Percentiles rank a stretch among this genome's conserved stretches.
Evolutionary conservation across 2,797 vertebrate species (phyloP).

Genomic region (Myoxocephalus aenaeus): DNA sequence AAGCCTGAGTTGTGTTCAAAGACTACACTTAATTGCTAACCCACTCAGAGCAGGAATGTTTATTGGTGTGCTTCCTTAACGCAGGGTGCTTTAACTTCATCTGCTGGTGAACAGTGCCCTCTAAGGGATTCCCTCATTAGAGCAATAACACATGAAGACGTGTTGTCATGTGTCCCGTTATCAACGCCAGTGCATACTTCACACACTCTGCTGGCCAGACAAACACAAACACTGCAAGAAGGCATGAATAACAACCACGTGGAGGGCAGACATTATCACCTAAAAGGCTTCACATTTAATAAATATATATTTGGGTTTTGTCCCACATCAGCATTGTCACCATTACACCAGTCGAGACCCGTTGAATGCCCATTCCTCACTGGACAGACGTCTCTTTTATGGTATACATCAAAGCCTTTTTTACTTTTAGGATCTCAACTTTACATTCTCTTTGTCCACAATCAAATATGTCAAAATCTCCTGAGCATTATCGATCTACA

Average conservation of each 20-base stretch:
- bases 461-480: conserved; percentile 75
- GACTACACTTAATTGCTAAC: conserved; percentile 5
- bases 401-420: conserved; percentile 27
- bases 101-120: conserved; percentile 56
- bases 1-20: conserved; percentile 30
- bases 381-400: conserved; percentile 27
- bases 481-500: conserved; percentile 69
- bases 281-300: conserved; percentile 72
- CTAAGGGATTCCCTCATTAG: conserved; percentile 42
- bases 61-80: conserved; percentile 15
- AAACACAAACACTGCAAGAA: conserved; percentile 14
- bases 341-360: conserved; percentile 44
- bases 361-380: conserved; percentile 17
- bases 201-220: background rate
- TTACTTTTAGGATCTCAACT: conserved; percentile 38
- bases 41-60: background rate
- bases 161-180: conserved; percentile 14
- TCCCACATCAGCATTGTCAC: conserved; percentile 33
- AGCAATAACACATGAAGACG: background rate
- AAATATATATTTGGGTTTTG: conserved; percentile 66
- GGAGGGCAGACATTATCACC: conserved; percentile 33
- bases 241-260: conserved; percentile 23
- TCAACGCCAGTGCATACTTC: conserved; percentile 18
- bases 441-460: conserved; percentile 79
- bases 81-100: conserved; percentile 4